phyloP scores from a whole-genome alignment of 2,113 vertebrate genomes.

The Lagenorhynchus albirostris region DNA sequence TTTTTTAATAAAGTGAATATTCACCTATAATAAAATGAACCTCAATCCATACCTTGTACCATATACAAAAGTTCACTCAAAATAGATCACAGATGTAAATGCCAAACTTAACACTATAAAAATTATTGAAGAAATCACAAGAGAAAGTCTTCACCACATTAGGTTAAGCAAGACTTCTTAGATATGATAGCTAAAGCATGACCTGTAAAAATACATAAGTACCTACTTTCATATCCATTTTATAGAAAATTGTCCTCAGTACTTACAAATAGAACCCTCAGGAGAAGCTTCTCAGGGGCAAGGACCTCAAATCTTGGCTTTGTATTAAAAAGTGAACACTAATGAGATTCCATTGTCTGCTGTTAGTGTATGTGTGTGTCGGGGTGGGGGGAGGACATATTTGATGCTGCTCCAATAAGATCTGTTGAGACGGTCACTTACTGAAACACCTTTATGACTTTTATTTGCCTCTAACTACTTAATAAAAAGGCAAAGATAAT shows the following conservation, averaged over 20 bases:
- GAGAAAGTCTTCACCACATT: neutral
- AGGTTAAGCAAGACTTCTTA: neutral
- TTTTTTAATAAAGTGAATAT: neutral
- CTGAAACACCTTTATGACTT: conserved; percentile 57
- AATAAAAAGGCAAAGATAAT: conserved; percentile 73
- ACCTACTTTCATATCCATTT: neutral
- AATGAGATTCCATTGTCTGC: neutral
- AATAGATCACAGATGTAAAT: neutral
- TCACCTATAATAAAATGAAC: neutral
- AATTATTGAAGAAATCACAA: neutral
- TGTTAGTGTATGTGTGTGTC: neutral
- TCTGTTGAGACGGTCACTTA: neutral
- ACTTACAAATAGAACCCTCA: neutral
- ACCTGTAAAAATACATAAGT: neutral
- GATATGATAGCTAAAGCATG: neutral
- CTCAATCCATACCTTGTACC: neutral
- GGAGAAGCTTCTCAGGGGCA: neutral
- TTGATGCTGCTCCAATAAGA: neutral
- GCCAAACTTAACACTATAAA: neutral
- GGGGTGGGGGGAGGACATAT: accelerated
- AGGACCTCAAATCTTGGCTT: neutral
- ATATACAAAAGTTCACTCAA: neutral
- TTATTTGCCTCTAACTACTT: conserved; percentile 50
- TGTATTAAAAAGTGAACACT: neutral
- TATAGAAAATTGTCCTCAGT: neutral